Evolutionary conservation across 30 jellyfish, hydroid and myxozoan species (phyloP), one percentile per base, ranked within the genome.

Genomic region (Aurelia coerulea): DNA sequence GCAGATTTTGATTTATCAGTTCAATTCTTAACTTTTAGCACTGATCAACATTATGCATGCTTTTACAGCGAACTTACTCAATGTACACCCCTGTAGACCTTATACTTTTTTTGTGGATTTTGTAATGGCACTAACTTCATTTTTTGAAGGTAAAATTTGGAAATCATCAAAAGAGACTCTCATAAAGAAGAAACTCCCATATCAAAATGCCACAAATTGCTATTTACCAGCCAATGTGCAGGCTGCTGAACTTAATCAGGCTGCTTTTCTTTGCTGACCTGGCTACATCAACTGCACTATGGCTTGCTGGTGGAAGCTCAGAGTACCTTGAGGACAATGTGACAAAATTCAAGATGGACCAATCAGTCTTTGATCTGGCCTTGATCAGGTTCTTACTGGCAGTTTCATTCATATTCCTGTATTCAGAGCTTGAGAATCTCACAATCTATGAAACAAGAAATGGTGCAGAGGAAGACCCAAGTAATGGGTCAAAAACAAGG

Each of bases 281-380:
- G 62, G 91, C 62, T 10, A 2, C 76, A 5, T 78, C 96, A 74
- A 4, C 74, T 34, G 85, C 91, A 13, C 69, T 80, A 8, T 88
- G 96, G 96, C 84, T 88, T 2, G 83, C 83, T 32, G 96, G 88
- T 19, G 96, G 96, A 18, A 91, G 80, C 56, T 73, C 96, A 14
- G 34, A 78, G 23, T 88, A 88, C 74, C 78, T 88, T 76, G 91
- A 79, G 32, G 78, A 88, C 54, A 78, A 78, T 70, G 88, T 93
- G 51, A 93, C 92, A 12, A 46, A 87, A 9, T 93, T 81, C 79
- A 58, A 74, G 34, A 81, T 93, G 64, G 59, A 70, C 35, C 85
- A 68, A 23, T 87, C 97, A 1, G 90, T 78, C 34, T 93, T 93
- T 83, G 98, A 93, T 53, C 81, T 93, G 68, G 98, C 96, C 13